Percentiles rank a stretch among this genome's conserved stretches.
Conservation (phyloP, 1,140 invertebrate genomes). For the Neotoxoptera formosana region DNA sequence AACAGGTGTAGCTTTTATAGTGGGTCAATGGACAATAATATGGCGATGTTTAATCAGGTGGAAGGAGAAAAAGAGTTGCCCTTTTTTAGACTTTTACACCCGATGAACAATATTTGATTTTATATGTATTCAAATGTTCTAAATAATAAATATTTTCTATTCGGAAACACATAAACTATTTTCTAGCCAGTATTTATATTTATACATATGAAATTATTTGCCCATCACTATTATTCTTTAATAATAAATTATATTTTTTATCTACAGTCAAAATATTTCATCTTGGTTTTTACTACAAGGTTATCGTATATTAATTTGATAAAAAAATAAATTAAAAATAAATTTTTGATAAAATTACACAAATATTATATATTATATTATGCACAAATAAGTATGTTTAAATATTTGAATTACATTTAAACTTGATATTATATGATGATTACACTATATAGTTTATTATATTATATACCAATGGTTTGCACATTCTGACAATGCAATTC, state of each 20-base stretch:
- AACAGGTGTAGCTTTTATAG: constrained; percentile 14
- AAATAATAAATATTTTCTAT: constrained; percentile 1
- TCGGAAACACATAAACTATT: not conserved
- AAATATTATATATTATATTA: not conserved
- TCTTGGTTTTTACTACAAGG: not conserved
- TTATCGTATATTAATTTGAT: not conserved
- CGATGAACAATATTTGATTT: constrained; percentile 13
- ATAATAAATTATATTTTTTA: not conserved
- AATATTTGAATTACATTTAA: not conserved
- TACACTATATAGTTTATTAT: not conserved
- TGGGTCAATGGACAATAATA: constrained; percentile 38
- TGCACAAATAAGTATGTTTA: not conserved
- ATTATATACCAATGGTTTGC: not conserved
- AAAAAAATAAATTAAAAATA: no score
- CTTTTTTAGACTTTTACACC: not conserved
- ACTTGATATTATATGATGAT: not conserved
- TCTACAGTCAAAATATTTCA: not conserved
- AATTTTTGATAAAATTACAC: not conserved
- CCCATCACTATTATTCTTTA: not conserved
- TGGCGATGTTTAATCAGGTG: not conserved
- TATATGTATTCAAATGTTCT: not conserved
- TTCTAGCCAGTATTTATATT: not conserved
- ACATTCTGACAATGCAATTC: not conserved
- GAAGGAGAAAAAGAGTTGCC: constrained; percentile 23
- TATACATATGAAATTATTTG: not conserved